Conservation (phyloP, 2,113 vertebrate species). For the Anolis carolinensis region DNA sequence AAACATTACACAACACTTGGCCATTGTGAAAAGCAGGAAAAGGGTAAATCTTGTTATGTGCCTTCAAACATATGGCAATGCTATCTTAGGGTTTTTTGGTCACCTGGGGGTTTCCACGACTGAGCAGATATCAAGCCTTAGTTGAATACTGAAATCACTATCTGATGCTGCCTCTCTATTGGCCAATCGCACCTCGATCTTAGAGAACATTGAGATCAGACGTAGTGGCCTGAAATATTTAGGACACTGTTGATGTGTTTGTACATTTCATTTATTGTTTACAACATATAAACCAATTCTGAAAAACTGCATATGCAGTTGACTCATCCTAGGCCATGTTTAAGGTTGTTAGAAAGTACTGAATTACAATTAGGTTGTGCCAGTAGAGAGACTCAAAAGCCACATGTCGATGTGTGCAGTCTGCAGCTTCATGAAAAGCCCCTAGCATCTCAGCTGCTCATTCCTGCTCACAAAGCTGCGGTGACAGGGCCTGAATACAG, state of each 20-base stretch:
- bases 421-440: not conserved
- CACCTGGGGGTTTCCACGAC: not conserved
- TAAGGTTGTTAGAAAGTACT: slow-evolving; percentile 41
- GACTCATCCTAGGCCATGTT: slow-evolving; percentile 35
- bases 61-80: too few species aligned
- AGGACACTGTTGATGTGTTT: slow-evolving; percentile 20
- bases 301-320: slow-evolving; percentile 23
- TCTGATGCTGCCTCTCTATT: too few species aligned
- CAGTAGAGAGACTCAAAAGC: not conserved
- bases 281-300: slow-evolving; percentile 10
- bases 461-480: not conserved
- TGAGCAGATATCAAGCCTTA: not conserved
- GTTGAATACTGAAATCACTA: too few species aligned
- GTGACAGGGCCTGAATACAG: not conserved
- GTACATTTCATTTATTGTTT: not conserved
- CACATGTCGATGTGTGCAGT: not conserved
- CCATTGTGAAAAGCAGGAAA: not conserved
- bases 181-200: not conserved
- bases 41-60: not conserved
- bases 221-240: slow-evolving; percentile 4
- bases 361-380: slow-evolving; percentile 6
- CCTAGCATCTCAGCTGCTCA: not conserved
- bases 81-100: too few species aligned
- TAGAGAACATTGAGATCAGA: accelerated
- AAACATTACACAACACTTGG: slow-evolving; percentile 7